Conservation (phyloP, 2,797 vertebrate genomes). For the Fringilla coelebs region DNA sequence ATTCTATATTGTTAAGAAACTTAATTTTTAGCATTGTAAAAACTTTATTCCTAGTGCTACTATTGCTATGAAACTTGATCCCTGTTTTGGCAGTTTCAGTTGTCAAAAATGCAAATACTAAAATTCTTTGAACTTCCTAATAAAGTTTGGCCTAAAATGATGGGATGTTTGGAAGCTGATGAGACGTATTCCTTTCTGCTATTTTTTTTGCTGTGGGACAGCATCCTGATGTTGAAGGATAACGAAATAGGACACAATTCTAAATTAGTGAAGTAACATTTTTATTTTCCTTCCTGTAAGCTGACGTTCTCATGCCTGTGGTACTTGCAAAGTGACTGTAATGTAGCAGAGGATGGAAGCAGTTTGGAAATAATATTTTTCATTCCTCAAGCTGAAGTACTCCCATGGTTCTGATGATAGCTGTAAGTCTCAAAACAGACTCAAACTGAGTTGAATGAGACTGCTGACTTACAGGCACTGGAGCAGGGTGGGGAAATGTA, state of each 20-base stretch:
- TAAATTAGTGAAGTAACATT: background rate
- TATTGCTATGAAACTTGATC: background rate
- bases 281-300: background rate
- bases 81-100: background rate
- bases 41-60: background rate
- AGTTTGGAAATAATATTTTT: background rate
- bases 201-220: background rate
- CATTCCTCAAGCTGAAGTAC: conserved; percentile 6
- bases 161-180: background rate
- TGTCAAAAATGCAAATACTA: background rate
- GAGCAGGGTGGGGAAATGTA: background rate
- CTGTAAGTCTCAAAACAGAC: background rate
- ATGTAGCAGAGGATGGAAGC: background rate
- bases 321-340: background rate
- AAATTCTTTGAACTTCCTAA: background rate
- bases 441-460: background rate
- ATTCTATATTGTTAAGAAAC: background rate
- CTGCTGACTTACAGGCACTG: background rate
- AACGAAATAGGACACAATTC: background rate
- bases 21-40: background rate
- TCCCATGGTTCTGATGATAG: background rate
- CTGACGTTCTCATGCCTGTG: background rate
- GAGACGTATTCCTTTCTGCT: background rate
- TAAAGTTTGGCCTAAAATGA: background rate
- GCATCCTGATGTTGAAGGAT: background rate